Conservation (phyloP, 2,888 invertebrate genomes). For the Hedya salicella region DNA sequence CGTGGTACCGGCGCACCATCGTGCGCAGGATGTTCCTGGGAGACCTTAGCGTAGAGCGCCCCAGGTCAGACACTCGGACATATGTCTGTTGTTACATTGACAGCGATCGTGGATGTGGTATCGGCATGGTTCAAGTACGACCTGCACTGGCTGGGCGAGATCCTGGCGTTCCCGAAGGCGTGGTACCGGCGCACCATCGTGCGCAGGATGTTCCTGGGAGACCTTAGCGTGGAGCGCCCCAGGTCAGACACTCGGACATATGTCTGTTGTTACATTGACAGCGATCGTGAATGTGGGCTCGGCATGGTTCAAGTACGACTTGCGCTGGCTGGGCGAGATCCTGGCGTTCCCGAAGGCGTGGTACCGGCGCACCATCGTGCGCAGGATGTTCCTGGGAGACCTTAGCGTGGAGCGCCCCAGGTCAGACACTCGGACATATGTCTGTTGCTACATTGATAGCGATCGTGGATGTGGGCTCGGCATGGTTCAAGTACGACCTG, state of each 20-base stretch:
- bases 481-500: slow-evolving; percentile 99
- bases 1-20: slow-evolving; percentile 98
- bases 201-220: slow-evolving; percentile 95
- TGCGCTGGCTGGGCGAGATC: slow-evolving; percentile 98
- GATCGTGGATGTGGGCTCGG: slow-evolving; percentile 97
- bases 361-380: slow-evolving; percentile 97
- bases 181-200: slow-evolving; percentile 99
- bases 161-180: slow-evolving; percentile 98
- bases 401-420: slow-evolving; percentile 85
- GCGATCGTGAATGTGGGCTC: slow-evolving; percentile 98
- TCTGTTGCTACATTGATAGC: slow-evolving; percentile 83
- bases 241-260: too few relatives aligned
- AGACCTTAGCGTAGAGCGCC: slow-evolving; percentile 89
- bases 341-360: slow-evolving; percentile 99
- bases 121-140: slow-evolving; percentile 93
- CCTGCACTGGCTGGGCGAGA: slow-evolving; percentile 98
- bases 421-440: too few relatives aligned
- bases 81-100: slow-evolving; percentile 42
- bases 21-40: slow-evolving; percentile 96
- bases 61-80: slow-evolving; percentile 39
- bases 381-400: slow-evolving; percentile 97
- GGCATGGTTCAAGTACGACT: slow-evolving; percentile 99
- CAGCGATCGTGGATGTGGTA: slow-evolving; percentile 97
- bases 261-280: slow-evolving; percentile 63
- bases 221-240: slow-evolving; percentile 87